These are phyloP conservation scores for Sinocyclocheilus anophthalmus DNA, from an alignment of 2,113 vertebrate species.

Conservation along the genomic window DNA sequence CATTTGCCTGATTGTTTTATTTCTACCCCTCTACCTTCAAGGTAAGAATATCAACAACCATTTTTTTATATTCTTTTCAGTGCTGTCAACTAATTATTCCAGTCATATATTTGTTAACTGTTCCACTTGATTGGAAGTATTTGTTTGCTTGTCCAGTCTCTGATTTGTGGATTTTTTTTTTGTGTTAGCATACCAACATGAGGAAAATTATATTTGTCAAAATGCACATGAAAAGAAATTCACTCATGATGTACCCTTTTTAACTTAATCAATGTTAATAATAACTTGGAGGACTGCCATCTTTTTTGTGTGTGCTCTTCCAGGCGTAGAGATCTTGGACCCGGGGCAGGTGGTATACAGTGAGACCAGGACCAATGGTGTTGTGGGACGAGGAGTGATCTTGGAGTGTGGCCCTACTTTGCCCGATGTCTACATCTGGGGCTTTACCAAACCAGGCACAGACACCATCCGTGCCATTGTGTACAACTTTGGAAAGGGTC, in stretches of 20 bases:
- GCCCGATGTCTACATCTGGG: conserved; percentile 83
- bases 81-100: neutral
- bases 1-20: conserved; percentile 47
- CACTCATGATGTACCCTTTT: neutral
- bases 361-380: conserved; percentile 75
- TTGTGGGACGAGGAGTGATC: conserved; percentile 76
- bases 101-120: neutral
- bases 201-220: neutral
- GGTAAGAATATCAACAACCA: conserved; percentile 54
- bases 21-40: conserved; percentile 47
- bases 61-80: neutral
- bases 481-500: conserved; percentile 76
- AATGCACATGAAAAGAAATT: neutral
- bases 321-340: conserved; percentile 71
- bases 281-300: neutral
- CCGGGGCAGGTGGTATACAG: conserved; percentile 68
- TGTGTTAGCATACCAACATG: neutral
- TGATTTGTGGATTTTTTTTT: neutral
- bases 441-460: conserved; percentile 78
- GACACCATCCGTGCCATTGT: conserved; percentile 72
- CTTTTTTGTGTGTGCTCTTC: neutral
- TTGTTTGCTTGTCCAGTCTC: neutral
- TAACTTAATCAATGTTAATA: neutral
- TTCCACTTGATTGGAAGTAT: neutral
- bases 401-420: conserved; percentile 74